phyloP scores from a whole-genome alignment of 2,888 invertebrate species.

The Scaptomyza reducta region DNA sequence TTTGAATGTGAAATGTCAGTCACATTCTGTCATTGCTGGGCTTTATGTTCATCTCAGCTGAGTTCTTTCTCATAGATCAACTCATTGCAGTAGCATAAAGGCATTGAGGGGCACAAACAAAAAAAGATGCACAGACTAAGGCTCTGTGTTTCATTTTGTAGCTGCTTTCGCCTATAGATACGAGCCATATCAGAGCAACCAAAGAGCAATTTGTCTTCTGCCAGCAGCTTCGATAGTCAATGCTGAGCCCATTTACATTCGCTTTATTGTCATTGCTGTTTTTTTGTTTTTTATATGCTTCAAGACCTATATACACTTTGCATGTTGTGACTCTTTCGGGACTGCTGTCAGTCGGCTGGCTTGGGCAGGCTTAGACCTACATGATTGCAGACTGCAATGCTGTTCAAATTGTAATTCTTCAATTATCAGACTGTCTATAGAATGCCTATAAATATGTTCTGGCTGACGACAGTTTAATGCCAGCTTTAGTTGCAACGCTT shows the following conservation, averaged over 20 bases:
- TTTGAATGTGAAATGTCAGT: constrained; percentile 82
- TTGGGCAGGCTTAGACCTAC: constrained; percentile 32
- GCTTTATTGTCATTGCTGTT: constrained; percentile 50
- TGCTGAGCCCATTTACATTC: constrained; percentile 73
- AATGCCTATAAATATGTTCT: constrained; percentile 60
- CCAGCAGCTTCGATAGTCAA: constrained; percentile 68
- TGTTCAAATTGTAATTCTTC: constrained; percentile 77
- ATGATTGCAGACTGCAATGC: constrained; percentile 37
- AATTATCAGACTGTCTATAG: constrained; percentile 68
- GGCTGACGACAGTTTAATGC: constrained; percentile 51
- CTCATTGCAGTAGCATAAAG: constrained; percentile 49
- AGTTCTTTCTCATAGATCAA: constrained; percentile 55
- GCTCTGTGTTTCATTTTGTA: constrained; percentile 71
- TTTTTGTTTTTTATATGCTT: constrained; percentile 16
- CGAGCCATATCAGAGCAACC: constrained; percentile 39
- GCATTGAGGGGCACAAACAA: constrained; percentile 11
- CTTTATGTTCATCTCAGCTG: constrained; percentile 52
- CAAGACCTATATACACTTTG: constrained; percentile 26
- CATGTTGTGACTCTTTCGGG: constrained; percentile 60
- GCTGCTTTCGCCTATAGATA: constrained; percentile 67
- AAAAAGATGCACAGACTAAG: constrained; percentile 1
- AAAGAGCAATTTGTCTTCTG: constrained; percentile 82
- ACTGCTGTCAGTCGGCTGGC: constrained; percentile 66
- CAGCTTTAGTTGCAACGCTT: constrained; percentile 37
- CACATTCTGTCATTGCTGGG: constrained; percentile 63